These are phyloP conservation scores for Bruchidius siliquastri DNA, from an alignment of 2,888 invertebrate species.

Conservation along the genomic window DNA sequence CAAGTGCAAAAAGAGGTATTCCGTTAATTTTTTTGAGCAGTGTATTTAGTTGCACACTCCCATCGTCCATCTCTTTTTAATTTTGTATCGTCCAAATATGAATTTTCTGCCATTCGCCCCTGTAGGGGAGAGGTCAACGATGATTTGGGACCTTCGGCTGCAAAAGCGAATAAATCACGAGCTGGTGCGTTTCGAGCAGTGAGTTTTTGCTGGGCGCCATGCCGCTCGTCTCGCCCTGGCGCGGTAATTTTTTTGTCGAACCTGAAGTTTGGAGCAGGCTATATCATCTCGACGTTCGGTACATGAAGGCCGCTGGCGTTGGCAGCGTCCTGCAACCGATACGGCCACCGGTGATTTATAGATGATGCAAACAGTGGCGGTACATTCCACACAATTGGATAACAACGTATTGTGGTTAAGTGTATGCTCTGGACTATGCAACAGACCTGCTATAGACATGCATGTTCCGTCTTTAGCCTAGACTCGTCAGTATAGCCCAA, in stretches of 20 bases:
- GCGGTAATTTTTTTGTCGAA: not conserved
- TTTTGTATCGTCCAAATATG: not conserved
- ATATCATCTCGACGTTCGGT: constrained; percentile 1
- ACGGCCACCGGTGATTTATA: not conserved
- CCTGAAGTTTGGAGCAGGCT: not conserved
- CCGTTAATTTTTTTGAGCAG: too few species aligned
- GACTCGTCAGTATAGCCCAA: too few species aligned
- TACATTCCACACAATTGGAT: not conserved
- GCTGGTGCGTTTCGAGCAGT: not conserved
- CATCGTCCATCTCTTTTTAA: too few species aligned
- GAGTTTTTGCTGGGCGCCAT: not conserved
- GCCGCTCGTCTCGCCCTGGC: not conserved
- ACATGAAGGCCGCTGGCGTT: not conserved
- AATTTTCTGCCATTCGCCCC: not conserved
- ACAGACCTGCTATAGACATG: too few species aligned
- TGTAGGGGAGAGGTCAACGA: not conserved
- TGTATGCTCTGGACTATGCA: too few species aligned
- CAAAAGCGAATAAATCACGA: constrained; percentile 4
- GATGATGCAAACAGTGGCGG: not conserved
- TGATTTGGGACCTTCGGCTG: not conserved
- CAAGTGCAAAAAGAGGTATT: too few species aligned
- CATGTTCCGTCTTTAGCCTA: too few species aligned
- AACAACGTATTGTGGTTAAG: too few species aligned
- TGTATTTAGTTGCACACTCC: too few species aligned
- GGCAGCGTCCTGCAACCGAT: not conserved